Evolutionary conservation across 2,113 vertebrate genomes (phyloP).

Genomic region (Mirza zaza): DNA sequence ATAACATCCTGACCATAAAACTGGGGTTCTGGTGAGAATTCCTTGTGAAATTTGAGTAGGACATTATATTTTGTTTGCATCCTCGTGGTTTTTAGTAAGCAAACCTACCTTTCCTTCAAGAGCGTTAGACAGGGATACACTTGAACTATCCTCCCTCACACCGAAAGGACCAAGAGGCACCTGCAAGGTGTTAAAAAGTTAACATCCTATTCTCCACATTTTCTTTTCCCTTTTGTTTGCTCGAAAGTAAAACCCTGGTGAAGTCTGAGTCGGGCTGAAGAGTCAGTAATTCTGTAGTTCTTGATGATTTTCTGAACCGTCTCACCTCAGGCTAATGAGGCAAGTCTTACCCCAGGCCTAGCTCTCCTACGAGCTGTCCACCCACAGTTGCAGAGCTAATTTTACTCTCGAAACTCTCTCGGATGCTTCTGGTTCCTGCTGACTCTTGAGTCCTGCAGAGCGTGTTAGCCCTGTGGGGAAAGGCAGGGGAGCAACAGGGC

Average conservation of each 20-base stretch:
- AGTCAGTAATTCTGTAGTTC: slow-evolving; percentile 34
- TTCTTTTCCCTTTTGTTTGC: neutral
- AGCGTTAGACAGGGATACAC: fast-evolving
- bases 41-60: neutral
- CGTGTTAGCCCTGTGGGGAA: neutral
- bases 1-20: neutral
- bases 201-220: neutral
- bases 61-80: neutral
- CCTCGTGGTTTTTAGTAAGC: neutral
- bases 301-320: neutral
- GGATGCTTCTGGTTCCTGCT: neutral
- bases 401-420: neutral
- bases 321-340: slow-evolving; percentile 43
- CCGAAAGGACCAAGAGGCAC: neutral
- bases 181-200: neutral
- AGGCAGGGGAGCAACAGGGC: neutral
- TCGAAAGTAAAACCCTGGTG: neutral
- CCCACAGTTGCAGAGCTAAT: slow-evolving; percentile 50
- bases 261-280: neutral
- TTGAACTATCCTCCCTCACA: neutral
- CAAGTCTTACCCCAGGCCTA: neutral
- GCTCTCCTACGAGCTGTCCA: slow-evolving; percentile 14
- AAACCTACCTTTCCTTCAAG: neutral
- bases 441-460: neutral
- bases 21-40: neutral